These are phyloP conservation scores for Galemys pyrenaicus DNA, from an alignment of 2,113 vertebrate species.

Conservation along the genomic window DNA sequence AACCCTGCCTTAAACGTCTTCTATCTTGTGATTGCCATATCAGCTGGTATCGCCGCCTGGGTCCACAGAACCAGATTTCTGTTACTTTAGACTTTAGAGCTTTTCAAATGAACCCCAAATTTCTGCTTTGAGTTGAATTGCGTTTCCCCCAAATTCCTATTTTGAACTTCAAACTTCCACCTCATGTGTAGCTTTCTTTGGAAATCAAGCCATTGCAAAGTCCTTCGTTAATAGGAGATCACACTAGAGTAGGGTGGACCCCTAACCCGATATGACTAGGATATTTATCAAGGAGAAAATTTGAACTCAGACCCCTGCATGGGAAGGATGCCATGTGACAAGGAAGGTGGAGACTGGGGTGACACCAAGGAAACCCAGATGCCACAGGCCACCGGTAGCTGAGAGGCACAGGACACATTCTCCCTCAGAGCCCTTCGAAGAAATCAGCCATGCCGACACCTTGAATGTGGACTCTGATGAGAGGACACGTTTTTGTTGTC, in stretches of 20 bases:
- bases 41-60: not conserved
- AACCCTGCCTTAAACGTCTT: not conserved
- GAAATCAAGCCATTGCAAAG: not conserved
- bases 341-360: not conserved
- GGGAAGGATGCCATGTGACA: not conserved
- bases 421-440: not conserved
- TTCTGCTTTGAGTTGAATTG: not conserved
- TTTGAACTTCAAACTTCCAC: fast-evolving
- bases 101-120: not conserved
- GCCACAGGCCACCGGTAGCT: not conserved
- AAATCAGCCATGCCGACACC: no score
- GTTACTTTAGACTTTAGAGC: not conserved
- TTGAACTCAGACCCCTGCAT: not conserved
- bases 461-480: not conserved
- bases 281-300: not conserved
- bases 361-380: not conserved
- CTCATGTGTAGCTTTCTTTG: not conserved
- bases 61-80: not conserved
- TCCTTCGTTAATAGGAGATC: not conserved
- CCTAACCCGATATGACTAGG: not conserved
- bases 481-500: not conserved
- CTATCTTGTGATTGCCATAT: not conserved
- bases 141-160: not conserved
- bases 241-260: fast-evolving
- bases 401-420: no score